Evolutionary conservation across 1,140 invertebrate genomes (phyloP), one percentile per base, ranked within the genome.

Genomic region (Hydropsyche tenuis): DNA sequence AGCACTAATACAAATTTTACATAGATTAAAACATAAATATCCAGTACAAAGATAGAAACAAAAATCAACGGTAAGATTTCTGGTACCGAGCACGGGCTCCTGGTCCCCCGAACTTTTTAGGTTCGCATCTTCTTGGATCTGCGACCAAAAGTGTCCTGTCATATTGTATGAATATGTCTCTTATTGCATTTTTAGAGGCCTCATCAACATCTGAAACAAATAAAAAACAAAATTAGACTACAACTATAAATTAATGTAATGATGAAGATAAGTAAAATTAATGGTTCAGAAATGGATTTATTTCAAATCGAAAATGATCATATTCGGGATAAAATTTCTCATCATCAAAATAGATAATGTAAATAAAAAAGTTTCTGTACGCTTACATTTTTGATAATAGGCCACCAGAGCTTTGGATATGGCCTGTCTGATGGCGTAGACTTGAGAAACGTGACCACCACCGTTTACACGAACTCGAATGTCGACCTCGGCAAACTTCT

Each of bases 81-180:
- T 99, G 98, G 93, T 99, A 99, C 82, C 97, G 90, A 78, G 98
- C 97, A 85, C 98, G 91, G 79, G 98, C 97, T 82, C 97, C 98
- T 82, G 98, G 98, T 90, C 98, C 97, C 81, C 98, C 98, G 85
- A 99, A 99, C 87, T 99, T 99, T 91, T 99, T 99, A 80, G 98
- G 94, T 86, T 99, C 98, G 84, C 96, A 98, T 74, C 97, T 91
- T 83, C 98, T 91, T 60, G 98, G 98, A 89, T 99, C 98, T 74
- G 98, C 97, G 77, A 99, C 97, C 81, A 99, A 87, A 72, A 99
- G 89, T 78, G 96, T 97, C 83, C 97, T 90, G 84, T 99, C 98
- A 83, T 99, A 99, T 81, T 97, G 94, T 77, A 98, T 94, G 63
- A 99, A 88, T 80, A 98, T 97, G 81, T 99, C 97, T 85, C 99